A percentile compares a stretch with the other conserved stretches of the same genome.
These are phyloP conservation scores for Achroia grisella DNA, from an alignment of 1,140 invertebrate genomes.

Conservation along the genomic window DNA sequence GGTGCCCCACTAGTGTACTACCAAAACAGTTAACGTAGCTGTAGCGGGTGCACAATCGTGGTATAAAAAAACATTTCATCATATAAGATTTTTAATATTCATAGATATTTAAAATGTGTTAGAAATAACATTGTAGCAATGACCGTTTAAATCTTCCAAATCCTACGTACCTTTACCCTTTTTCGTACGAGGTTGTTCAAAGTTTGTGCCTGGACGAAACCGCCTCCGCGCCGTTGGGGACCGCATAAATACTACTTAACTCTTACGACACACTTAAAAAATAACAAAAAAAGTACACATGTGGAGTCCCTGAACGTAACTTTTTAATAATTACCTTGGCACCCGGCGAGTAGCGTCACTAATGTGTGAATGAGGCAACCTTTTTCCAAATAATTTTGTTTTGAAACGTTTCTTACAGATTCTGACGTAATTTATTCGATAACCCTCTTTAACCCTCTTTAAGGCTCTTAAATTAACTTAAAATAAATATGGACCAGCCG, in stretches of 20 bases:
- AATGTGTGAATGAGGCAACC: constrained; percentile 62
- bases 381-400: constrained; percentile 64
- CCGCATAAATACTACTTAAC: constrained; percentile 71
- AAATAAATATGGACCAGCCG: constrained; percentile 7
- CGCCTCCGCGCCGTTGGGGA: constrained; percentile 53
- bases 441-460: constrained; percentile 47
- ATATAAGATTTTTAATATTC: too few species aligned
- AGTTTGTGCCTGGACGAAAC: constrained; percentile 34
- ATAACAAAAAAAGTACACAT: constrained; percentile 33
- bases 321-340: constrained; percentile 65
- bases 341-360: constrained; percentile 62
- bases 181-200: neutral
- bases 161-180: constrained; percentile 1
- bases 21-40: too few species aligned
- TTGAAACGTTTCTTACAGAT: constrained; percentile 59
- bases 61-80: too few species aligned
- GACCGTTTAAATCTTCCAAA: too few species aligned
- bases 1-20: too few species aligned
- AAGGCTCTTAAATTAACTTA: constrained; percentile 11
- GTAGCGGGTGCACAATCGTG: too few species aligned
- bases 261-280: constrained; percentile 53
- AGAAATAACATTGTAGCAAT: too few species aligned
- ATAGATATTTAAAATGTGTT: too few species aligned
- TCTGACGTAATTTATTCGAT: constrained; percentile 61
- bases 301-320: constrained; percentile 44